A percentile compares a stretch with the other conserved stretches of the same genome.
Evolutionary conservation across 2,888 invertebrate genomes (phyloP).

Genomic region (Cinara cedri): DNA sequence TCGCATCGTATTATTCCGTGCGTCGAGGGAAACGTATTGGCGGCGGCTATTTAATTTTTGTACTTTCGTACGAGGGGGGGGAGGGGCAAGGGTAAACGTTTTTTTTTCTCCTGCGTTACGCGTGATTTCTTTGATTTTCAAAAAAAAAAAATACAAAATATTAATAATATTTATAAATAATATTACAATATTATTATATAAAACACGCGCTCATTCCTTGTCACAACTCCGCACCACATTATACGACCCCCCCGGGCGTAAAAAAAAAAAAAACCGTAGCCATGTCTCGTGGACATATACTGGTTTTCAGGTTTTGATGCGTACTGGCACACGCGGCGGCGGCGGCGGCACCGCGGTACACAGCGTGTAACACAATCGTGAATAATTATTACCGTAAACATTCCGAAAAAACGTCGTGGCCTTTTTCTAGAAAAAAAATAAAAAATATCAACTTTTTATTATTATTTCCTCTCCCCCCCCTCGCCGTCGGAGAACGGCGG

Average conservation of each 20-base stretch:
- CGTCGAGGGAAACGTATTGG: no score
- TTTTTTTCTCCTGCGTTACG: not conserved
- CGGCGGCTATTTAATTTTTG: not conserved
- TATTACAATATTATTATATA: no score
- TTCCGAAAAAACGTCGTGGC: not conserved
- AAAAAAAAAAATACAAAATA: no score
- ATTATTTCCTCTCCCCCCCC: not conserved
- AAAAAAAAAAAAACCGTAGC: not conserved
- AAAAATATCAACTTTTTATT: not conserved
- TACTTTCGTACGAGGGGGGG: no score
- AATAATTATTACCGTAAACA: slow-evolving; percentile 15
- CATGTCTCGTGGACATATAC: slow-evolving; percentile 2
- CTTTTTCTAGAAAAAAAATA: no score
- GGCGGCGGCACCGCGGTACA: not conserved
- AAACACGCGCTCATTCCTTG: not conserved
- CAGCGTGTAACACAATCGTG: not conserved
- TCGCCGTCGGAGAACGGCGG: not conserved
- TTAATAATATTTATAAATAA: no score
- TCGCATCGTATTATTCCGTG: no score
- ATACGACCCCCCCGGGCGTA: slow-evolving; percentile 12
- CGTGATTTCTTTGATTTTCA: not conserved
- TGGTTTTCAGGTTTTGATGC: slow-evolving; percentile 14
- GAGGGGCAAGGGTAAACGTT: no score
- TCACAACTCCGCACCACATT: slow-evolving; percentile 6
- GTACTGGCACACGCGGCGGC: not conserved